Evolutionary conservation across 64 coral and sea anemone genomes (phyloP).

Genomic region (Actinia equina): DNA sequence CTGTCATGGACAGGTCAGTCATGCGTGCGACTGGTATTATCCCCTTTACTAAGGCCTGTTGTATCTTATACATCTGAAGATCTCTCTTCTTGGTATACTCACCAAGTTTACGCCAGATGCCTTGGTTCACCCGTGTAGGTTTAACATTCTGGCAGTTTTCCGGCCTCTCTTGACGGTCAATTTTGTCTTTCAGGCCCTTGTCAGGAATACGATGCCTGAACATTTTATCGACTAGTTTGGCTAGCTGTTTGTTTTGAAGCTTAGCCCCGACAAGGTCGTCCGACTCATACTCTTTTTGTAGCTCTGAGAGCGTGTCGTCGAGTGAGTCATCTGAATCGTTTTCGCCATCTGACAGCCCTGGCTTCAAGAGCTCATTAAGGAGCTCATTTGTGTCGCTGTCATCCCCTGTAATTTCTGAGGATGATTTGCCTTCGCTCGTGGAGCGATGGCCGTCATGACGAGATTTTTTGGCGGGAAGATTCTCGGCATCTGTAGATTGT

Average conservation of each 20-base stretch:
- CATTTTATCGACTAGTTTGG: constrained; percentile 39
- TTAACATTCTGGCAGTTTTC: constrained; percentile 21
- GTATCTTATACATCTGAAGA: constrained; percentile 26
- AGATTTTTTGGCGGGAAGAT: background rate
- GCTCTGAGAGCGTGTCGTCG: background rate
- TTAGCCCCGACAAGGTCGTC: background rate
- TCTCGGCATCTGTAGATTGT: too few relatives aligned
- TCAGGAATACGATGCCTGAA: background rate
- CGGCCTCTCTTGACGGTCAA: constrained; percentile 21
- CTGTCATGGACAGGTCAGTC: constrained; percentile 29
- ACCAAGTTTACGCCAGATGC: constrained; percentile 36
- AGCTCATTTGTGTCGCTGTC: too few relatives aligned
- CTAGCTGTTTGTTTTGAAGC: constrained; percentile 20
- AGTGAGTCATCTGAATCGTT: constrained; percentile 9
- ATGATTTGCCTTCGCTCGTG: too few relatives aligned
- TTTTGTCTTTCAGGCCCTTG: constrained; percentile 45
- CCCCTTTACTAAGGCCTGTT: constrained; percentile 39
- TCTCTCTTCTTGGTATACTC: constrained; percentile 25
- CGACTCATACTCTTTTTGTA: constrained; percentile 10
- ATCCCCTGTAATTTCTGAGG: too few relatives aligned
- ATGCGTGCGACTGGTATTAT: constrained; percentile 6
- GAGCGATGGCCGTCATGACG: background rate
- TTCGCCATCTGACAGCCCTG: background rate
- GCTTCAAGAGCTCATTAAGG: too few relatives aligned
- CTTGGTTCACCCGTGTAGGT: constrained; percentile 37